Evolutionary conservation across 2,888 invertebrate genomes (phyloP).

Genomic region (Tipula vernalis): DNA sequence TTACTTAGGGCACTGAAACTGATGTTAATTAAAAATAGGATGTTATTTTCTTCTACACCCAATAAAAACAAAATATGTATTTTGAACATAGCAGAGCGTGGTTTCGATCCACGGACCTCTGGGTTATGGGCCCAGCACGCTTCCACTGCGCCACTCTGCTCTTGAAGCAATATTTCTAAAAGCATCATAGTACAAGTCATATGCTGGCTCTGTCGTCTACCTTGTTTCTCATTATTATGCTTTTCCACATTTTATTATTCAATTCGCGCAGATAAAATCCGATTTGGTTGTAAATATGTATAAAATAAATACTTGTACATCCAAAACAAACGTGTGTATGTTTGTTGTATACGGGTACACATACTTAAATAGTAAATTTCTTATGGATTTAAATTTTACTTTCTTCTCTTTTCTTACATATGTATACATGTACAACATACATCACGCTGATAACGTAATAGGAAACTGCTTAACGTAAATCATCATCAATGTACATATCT

Average conservation of each 20-base stretch:
- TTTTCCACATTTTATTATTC: neutral
- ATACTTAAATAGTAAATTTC: neutral
- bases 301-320: neutral
- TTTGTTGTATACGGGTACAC: neutral
- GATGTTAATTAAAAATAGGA: neutral
- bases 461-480: neutral
- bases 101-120: slow-evolving; percentile 71
- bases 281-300: neutral
- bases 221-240: neutral
- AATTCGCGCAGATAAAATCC: neutral
- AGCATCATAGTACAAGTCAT: neutral
- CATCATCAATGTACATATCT: neutral
- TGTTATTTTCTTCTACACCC: neutral
- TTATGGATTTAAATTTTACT: neutral
- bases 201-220: neutral
- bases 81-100: slow-evolving; percentile 43
- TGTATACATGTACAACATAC: neutral
- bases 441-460: neutral
- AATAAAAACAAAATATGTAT: no score
- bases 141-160: slow-evolving; percentile 58
- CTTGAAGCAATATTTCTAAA: neutral
- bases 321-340: neutral
- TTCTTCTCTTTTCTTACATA: neutral
- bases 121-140: slow-evolving; percentile 59
- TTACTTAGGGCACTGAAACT: neutral